A percentile compares a stretch with the other conserved stretches of the same genome.
Conservation (phyloP, 1,140 invertebrate species). For the Habropoda laboriosa region DNA sequence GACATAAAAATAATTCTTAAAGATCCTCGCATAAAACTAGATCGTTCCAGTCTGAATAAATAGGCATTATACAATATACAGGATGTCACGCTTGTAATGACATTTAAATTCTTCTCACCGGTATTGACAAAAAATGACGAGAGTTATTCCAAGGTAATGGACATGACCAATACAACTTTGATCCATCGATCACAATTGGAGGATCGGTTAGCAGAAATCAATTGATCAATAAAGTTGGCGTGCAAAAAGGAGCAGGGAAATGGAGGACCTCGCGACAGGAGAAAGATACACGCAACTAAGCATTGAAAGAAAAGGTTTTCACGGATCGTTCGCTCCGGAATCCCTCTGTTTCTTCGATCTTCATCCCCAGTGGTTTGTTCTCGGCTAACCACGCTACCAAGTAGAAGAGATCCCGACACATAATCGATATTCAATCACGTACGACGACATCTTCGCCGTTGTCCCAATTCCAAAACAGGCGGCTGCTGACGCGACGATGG, state of each 20-base stretch:
- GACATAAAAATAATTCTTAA: too few species aligned
- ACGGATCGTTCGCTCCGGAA: constrained; percentile 47
- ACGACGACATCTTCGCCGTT: constrained; percentile 60
- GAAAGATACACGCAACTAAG: not conserved
- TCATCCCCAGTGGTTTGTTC: constrained; percentile 24
- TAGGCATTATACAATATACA: too few species aligned
- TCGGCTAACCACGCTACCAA: constrained; percentile 51
- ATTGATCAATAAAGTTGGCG: not conserved
- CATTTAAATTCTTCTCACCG: too few species aligned
- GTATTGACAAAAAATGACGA: too few species aligned
- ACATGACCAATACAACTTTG: too few species aligned
- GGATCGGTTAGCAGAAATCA: not conserved
- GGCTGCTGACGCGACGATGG: constrained; percentile 35
- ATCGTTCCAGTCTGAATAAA: too few species aligned
- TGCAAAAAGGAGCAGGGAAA: constrained; percentile 3
- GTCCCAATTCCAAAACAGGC: constrained; percentile 62
- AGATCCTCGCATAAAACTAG: too few species aligned
- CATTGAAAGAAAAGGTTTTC: constrained; percentile 23
- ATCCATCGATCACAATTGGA: not conserved
- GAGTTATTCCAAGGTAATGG: too few species aligned
- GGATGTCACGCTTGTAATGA: too few species aligned
- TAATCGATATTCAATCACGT: constrained; percentile 71
- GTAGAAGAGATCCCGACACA: constrained; percentile 51
- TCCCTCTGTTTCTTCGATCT: constrained; percentile 44
- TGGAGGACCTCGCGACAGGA: constrained; percentile 5